phyloP scores from a whole-genome alignment of 2,113 vertebrate species.

The Mixornis gularis region DNA sequence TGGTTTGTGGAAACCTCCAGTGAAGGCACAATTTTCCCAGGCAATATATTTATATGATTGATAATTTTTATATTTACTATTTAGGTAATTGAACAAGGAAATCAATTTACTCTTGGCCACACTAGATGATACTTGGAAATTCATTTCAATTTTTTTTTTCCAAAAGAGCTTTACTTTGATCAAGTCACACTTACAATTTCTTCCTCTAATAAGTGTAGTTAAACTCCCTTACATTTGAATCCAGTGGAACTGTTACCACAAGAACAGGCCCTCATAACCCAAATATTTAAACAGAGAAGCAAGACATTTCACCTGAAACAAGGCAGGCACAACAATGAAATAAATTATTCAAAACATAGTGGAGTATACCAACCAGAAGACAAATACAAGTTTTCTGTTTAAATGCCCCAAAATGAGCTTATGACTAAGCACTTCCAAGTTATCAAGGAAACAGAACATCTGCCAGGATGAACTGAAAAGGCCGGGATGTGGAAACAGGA shows the following conservation, averaged over 20 bases:
- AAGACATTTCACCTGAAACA: not conserved
- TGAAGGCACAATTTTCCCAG: not conserved
- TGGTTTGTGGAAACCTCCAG: not conserved
- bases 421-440: not conserved
- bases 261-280: not conserved
- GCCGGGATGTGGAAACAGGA: not conserved
- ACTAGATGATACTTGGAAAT: not conserved
- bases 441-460: not conserved
- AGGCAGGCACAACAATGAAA: not conserved
- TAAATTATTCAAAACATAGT: not conserved
- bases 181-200: not conserved
- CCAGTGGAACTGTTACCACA: not conserved
- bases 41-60: not conserved
- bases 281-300: not conserved
- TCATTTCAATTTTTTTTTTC: not conserved
- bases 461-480: not conserved
- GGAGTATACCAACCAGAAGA: not conserved
- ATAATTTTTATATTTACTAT: not conserved
- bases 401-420: not conserved
- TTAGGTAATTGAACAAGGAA: not conserved
- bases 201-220: not conserved
- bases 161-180: not conserved
- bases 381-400: not conserved
- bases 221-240: not conserved
- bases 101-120: not conserved